Conservation (phyloP, 2,113 vertebrate genomes). For the Pollachius pollachius region DNA sequence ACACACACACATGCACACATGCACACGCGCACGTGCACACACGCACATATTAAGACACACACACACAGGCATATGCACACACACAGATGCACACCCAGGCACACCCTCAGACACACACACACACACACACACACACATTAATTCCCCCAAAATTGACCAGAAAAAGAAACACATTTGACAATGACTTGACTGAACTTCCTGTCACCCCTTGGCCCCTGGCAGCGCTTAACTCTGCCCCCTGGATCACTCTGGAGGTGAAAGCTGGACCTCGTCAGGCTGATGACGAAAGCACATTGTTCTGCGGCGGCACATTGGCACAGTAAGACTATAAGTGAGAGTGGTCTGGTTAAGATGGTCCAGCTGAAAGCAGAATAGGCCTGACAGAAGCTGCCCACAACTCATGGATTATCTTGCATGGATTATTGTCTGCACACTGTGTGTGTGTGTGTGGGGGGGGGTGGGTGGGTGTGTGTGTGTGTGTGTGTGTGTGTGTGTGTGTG, state of each 20-base stretch:
- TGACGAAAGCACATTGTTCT: conserved; percentile 20
- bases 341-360: neutral
- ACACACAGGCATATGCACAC: too few relatives aligned
- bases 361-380: conserved; percentile 17
- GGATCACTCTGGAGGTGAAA: conserved; percentile 36
- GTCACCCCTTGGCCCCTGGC: neutral
- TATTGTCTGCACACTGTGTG: conserved; percentile 1
- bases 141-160: too few relatives aligned
- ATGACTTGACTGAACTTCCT: conserved; percentile 14
- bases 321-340: conserved; percentile 8
- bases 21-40: too few relatives aligned
- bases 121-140: too few relatives aligned
- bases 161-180: too few relatives aligned
- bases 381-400: conserved; percentile 22
- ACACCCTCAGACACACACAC: too few relatives aligned
- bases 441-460: conserved; percentile 11
- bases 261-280: conserved; percentile 11
- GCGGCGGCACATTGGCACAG: too few relatives aligned
- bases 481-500: conserved; percentile 25
- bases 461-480: conserved; percentile 6
- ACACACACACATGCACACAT: too few relatives aligned
- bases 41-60: too few relatives aligned
- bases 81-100: too few relatives aligned
- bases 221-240: neutral
- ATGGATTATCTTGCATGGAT: conserved; percentile 21